Evolutionary conservation across 1,140 invertebrate species (phyloP), one percentile per base, ranked within the genome.

Genomic region (Anastrepha obliqua): DNA sequence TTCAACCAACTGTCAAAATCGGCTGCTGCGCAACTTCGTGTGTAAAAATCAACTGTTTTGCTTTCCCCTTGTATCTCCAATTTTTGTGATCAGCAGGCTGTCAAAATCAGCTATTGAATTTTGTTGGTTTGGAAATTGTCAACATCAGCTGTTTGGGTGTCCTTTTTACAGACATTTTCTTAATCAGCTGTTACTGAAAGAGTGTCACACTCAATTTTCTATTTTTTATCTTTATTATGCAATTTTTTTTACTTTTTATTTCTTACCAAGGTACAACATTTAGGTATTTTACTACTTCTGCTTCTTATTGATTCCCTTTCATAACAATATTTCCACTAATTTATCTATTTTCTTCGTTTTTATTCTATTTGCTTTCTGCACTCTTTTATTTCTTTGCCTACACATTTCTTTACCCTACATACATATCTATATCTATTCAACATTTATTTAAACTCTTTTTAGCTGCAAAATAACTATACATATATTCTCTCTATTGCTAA

Each of bases 241-340:
- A 29, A 7, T 81, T 81, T 58, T 81, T 2, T 29, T 29, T 62
- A 62, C 29, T 29, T 29, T 55, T 15, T 55, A 55, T 55, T 74
- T 47, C 55, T 55, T 81, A 11, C 47, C 74, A 81, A 81, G 74
- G 74, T 81, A 81, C 74, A 81, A 81, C 74, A 81, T 81, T 55
- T 55, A 55, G 51, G 51, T 55, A 55, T 55, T 55, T 55, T 55
- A 55, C 51, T 11, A 11, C 3, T 55, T 55, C 11, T 58, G 58
- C 8, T 62, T 62, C n/a, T 62, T 62, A 62, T 62, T 62, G 60
- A 62, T 62, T 62, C 15, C 13, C 60, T 62, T 15, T 1, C 60
- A 62, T 62, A 62, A 15, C 13, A 8, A 62, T 17, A 62, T 62
- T 3, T 62, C 15, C 5, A 13, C 2, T 62, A 62, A n/a, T 81